These are phyloP conservation scores for Germaria angustata DNA, from an alignment of 2,888 invertebrate species.

Conservation along the genomic window DNA sequence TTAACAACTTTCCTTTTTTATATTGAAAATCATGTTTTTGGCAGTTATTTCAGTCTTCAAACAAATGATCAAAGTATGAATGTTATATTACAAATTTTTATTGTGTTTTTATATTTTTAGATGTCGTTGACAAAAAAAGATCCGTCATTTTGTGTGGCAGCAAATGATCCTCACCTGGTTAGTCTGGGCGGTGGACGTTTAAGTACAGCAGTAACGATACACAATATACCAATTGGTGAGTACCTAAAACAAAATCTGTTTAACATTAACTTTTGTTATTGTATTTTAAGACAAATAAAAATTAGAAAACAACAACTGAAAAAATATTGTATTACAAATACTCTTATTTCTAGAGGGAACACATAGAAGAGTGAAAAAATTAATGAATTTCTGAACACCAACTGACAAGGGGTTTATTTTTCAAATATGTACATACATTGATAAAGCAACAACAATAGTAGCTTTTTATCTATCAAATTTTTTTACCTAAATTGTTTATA, in stretches of 20 bases:
- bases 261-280: neutral
- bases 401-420: neutral
- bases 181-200: conserved; percentile 94
- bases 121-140: conserved; percentile 80
- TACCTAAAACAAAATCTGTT: conserved; percentile 33
- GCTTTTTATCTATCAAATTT: neutral
- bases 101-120: conserved; percentile 69
- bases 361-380: neutral
- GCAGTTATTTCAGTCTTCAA: neutral
- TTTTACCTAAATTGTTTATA: neutral
- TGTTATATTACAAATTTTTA: too few relatives aligned
- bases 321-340: conserved; percentile 30
- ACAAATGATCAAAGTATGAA: neutral
- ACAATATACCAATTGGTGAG: conserved; percentile 93
- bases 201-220: conserved; percentile 94
- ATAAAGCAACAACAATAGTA: neutral
- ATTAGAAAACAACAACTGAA: neutral
- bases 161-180: conserved; percentile 93
- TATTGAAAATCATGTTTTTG: neutral
- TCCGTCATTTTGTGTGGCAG: conserved; percentile 83
- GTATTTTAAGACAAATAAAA: neutral
- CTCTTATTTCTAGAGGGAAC: neutral
- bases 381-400: neutral
- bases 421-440: neutral
- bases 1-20: too few relatives aligned